Evolutionary conservation across 2,797 vertebrate genomes (phyloP).

Genomic region (Falco biarmicus): DNA sequence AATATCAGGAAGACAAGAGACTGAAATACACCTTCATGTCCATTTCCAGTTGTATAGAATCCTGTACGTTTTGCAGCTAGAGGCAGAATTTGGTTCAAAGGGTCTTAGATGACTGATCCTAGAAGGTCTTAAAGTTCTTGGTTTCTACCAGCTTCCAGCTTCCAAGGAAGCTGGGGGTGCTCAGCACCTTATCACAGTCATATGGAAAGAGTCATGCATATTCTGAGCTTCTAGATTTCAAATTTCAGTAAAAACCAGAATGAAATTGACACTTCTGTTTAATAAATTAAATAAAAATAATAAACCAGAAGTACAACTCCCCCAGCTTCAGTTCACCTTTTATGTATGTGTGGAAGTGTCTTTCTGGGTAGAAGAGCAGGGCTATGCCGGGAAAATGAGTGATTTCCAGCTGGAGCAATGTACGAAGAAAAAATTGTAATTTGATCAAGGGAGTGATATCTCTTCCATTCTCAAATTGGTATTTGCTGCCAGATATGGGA

Average conservation of each 20-base stretch:
- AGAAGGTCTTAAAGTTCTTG: neutral
- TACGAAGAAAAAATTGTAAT: neutral
- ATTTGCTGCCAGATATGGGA: constrained; percentile 47
- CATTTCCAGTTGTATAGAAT: constrained; percentile 25
- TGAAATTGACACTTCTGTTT: neutral
- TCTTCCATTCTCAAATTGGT: constrained; percentile 9
- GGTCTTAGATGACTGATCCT: neutral
- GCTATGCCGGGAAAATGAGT: constrained; percentile 38
- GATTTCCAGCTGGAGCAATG: constrained; percentile 33
- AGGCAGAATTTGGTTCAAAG: neutral
- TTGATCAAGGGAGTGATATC: constrained; percentile 12
- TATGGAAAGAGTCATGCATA: neutral
- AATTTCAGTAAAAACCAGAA: neutral
- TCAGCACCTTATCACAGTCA: neutral
- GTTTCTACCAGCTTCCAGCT: neutral
- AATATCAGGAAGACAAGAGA: constrained; percentile 42
- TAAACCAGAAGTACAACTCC: neutral
- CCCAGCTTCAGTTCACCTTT: neutral
- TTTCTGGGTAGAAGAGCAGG: constrained; percentile 43
- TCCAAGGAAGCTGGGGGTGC: neutral
- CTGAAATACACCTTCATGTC: neutral
- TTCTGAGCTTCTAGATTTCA: neutral
- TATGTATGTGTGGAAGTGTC: constrained; percentile 16
- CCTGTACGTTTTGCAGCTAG: neutral
- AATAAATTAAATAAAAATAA: neutral